Evolutionary conservation across 2,888 invertebrate genomes (phyloP).

Genomic region (Falcaria lacertinaria): DNA sequence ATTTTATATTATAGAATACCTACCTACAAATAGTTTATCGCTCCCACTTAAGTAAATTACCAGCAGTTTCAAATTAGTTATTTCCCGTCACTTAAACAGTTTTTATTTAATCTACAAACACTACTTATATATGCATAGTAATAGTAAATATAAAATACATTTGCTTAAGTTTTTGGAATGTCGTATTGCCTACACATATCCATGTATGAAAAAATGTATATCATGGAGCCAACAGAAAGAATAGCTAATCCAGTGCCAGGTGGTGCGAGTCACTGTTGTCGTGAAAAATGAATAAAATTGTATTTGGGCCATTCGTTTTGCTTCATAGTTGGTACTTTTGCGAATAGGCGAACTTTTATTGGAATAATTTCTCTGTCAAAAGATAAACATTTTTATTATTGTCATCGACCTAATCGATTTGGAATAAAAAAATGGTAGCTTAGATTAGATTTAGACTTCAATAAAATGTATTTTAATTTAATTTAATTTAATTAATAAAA

Average conservation of each 20-base stretch:
- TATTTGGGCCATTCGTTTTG: constrained; percentile 59
- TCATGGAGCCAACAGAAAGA: constrained; percentile 47
- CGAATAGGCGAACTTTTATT: constrained; percentile 33
- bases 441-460: too few species aligned
- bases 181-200: constrained; percentile 2
- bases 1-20: too few species aligned
- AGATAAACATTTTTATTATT: constrained; percentile 5
- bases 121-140: not conserved
- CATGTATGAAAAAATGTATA: not conserved
- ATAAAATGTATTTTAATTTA: too few species aligned
- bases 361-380: constrained; percentile 5
- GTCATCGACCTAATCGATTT: not conserved
- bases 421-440: too few species aligned
- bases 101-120: too few species aligned
- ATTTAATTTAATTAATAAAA: too few species aligned
- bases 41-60: too few species aligned
- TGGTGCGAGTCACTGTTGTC: constrained; percentile 67
- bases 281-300: constrained; percentile 75
- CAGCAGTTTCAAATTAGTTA: too few species aligned
- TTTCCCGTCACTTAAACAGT: not conserved
- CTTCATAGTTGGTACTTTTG: constrained; percentile 36
- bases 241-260: constrained; percentile 67
- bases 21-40: too few species aligned
- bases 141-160: not conserved
- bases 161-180: not conserved